phyloP scores from a whole-genome alignment of 2,888 invertebrate genomes.

The Ferdinandea cuprea region DNA sequence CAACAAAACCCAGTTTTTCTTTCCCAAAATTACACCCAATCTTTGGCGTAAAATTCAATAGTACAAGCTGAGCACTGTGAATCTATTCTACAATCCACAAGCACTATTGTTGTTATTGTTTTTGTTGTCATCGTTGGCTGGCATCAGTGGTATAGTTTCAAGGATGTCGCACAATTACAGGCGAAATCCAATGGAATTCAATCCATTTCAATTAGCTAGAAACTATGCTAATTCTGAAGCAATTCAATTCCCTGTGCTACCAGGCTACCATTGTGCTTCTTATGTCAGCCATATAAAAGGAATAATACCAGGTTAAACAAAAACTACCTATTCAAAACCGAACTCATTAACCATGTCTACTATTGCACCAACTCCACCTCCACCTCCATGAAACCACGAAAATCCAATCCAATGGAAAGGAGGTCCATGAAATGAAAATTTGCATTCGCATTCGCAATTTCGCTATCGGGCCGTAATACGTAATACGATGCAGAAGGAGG shows the following conservation, averaged over 20 bases:
- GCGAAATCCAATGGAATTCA: constrained; percentile 58
- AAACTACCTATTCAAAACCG: constrained; percentile 29
- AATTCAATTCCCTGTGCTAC: constrained; percentile 30
- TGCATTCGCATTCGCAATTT: constrained; percentile 38
- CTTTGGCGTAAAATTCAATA: neutral
- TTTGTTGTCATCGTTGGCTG: neutral
- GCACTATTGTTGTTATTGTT: too few species aligned
- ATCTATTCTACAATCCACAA: neutral
- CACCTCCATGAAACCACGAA: too few species aligned
- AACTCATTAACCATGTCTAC: constrained; percentile 20
- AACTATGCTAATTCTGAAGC: constrained; percentile 53
- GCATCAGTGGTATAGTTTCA: constrained; percentile 1
- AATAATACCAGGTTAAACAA: constrained; percentile 23
- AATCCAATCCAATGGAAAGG: neutral
- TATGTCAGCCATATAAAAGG: constrained; percentile 32
- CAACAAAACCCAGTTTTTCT: constrained; percentile 25
- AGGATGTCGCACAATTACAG: constrained; percentile 43
- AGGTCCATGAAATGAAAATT: constrained; percentile 42
- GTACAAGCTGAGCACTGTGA: neutral
- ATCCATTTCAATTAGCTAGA: constrained; percentile 69
- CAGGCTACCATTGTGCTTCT: constrained; percentile 29
- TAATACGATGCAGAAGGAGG: constrained; percentile 49
- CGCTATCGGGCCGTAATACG: constrained; percentile 41
- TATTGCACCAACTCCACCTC: neutral
- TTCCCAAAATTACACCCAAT: neutral